These are phyloP conservation scores for Psittacula cyanocephala DNA, from an alignment of 2,113 vertebrate species.

Conservation along the genomic window DNA sequence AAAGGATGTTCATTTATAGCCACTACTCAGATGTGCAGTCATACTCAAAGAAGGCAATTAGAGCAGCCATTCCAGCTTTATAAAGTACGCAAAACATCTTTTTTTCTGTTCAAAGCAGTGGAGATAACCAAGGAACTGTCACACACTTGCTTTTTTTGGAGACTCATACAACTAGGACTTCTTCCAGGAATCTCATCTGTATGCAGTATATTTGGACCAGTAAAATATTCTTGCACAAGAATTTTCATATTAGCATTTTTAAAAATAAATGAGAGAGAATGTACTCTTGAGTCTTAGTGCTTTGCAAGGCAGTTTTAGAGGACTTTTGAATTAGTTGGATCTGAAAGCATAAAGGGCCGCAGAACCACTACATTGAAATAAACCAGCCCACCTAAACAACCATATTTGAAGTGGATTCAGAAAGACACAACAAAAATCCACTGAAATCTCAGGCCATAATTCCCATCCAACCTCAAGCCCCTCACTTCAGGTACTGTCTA, in stretches of 20 bases:
- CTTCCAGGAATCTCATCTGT: slow-evolving; percentile 3
- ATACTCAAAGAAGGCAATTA: not conserved
- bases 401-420: not conserved
- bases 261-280: not conserved
- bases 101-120: not conserved
- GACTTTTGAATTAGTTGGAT: not conserved
- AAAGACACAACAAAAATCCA: not conserved
- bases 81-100: not conserved
- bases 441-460: not conserved
- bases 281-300: not conserved
- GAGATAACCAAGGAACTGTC: not conserved
- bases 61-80: not conserved
- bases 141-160: not conserved
- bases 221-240: not conserved
- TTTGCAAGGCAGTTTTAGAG: not conserved
- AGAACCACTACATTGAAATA: not conserved
- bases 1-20: not conserved
- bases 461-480: not conserved
- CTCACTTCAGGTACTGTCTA: not conserved
- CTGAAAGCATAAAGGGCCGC: not conserved
- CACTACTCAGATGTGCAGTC: not conserved
- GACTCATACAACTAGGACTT: not conserved
- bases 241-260: not conserved
- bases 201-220: not conserved
- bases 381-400: not conserved